Percentiles rank a stretch among this genome's conserved stretches.
These are phyloP conservation scores for Hypsopygia costalis DNA, from an alignment of 2,888 invertebrate genomes.

Conservation along the genomic window DNA sequence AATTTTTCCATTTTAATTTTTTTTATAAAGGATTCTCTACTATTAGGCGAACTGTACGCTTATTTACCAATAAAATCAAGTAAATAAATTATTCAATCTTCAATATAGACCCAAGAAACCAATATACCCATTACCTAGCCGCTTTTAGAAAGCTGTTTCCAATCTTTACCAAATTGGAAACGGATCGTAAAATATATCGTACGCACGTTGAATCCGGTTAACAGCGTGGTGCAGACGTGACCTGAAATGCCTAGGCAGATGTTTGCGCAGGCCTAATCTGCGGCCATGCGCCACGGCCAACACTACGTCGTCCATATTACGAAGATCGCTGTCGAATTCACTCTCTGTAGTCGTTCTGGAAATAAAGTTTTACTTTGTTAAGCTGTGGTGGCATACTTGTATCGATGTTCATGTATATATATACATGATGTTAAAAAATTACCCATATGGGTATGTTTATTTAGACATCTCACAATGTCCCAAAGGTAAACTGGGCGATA, in stretches of 20 bases:
- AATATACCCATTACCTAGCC: background rate
- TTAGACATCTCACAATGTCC: no score
- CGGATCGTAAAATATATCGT: constrained; percentile 4
- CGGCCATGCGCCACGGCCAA: constrained; percentile 64
- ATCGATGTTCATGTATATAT: no score
- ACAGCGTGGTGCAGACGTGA: constrained; percentile 68
- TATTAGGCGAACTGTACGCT: no score
- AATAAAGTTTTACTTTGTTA: constrained; percentile 3
- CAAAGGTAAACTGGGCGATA: no score
- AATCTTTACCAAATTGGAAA: constrained; percentile 1
- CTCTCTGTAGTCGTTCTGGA: constrained; percentile 45
- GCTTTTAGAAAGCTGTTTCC: background rate
- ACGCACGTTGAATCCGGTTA: constrained; percentile 51
- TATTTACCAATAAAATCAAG: no score
- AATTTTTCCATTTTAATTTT: no score
- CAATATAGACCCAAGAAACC: background rate
- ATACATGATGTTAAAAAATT: no score
- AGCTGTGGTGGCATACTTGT: no score
- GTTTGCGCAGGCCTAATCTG: constrained; percentile 59
- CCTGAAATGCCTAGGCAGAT: constrained; percentile 67
- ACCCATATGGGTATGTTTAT: no score
- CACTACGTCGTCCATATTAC: constrained; percentile 67
- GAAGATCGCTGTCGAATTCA: constrained; percentile 49
- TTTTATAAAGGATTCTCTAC: no score
- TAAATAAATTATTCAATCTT: no score